Base-by-base conservation (phyloP, 2,113 vertebrate genomes). In the Gallinago media region DNA sequence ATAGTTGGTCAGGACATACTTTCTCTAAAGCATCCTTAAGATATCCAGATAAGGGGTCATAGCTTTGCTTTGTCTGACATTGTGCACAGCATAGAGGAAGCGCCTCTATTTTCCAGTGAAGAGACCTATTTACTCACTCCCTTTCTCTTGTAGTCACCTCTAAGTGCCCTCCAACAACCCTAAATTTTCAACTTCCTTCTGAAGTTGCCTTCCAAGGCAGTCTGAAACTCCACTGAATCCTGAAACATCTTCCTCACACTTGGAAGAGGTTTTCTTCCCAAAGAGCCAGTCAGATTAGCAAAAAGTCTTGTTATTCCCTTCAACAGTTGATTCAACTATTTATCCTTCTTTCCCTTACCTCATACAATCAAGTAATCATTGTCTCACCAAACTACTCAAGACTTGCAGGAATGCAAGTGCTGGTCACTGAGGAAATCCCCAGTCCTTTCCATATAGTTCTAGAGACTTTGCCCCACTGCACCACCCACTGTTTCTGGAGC, bases 91-190 rank as follows among this genome's bases (percentile, higher is more conserved):
- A 11, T 11, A 50, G 42, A 50, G 38, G 16, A 85, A 92, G 23
- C 8, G 21, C 1, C 54, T 68, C 12, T 68, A 0, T 89, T 81
- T 90, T 76, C 71, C 2, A 2, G 22, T 38, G 62, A 63, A 59
- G 34, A 42, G 7, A 38, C 5, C 9, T 0, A 0, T 66, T 78
- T 89, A 3, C 22, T 80, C 11, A 14, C 7, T 82, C 12, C 4
- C 4, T 44, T 86, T 87, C 16, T 77, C 52, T 88, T n/a, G 12
- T 10, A 58, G 15, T 8, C 19, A 29, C 8, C 10, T 2, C 1
- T 61, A 36, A 77, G 18, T 61, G 26, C 17, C 6, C 42, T 67
- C 59, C 38, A 58, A 46, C 7, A 82, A 14, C 23, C 16, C 27
- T 36, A n/a, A 22, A 6, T 46, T 85, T 96, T 75, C 85, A 3